Conservation (phyloP, 2,113 vertebrate genomes). For the Ariopsis seemanni region DNA sequence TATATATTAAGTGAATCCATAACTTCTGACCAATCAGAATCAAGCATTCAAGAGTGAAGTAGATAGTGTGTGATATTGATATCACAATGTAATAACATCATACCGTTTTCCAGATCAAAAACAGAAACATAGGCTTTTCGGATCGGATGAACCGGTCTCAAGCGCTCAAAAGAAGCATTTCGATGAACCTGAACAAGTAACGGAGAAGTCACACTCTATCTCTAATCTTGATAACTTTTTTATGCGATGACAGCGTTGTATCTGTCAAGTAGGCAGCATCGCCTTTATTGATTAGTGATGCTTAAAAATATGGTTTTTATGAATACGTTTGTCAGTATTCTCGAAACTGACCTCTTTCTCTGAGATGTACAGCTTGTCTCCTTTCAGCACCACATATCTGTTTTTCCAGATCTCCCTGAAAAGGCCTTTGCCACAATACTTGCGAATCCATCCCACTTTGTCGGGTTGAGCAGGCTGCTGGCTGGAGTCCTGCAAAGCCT, state of each 20-base stretch:
- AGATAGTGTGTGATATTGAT: background rate
- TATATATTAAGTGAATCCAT: background rate
- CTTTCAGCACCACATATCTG: conserved; percentile 86
- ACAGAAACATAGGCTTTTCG: background rate
- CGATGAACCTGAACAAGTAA: background rate
- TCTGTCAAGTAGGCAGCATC: too few relatives aligned
- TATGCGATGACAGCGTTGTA: background rate
- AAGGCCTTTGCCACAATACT: conserved; percentile 92
- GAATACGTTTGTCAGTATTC: background rate
- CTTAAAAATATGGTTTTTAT: background rate
- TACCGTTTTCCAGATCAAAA: background rate
- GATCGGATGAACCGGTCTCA: background rate
- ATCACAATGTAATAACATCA: background rate
- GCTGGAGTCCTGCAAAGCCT: conserved; percentile 79
- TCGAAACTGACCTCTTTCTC: conserved; percentile 86
- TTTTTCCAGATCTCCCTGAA: conserved; percentile 98
- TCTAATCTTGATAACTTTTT: background rate
- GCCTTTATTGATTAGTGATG: background rate
- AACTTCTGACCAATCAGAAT: background rate
- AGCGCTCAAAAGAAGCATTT: background rate
- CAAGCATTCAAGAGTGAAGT: background rate
- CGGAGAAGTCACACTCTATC: background rate
- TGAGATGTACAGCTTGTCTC: conserved; percentile 88
- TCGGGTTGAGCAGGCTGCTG: conserved; percentile 77
- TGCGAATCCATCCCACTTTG: conserved; percentile 94